These are phyloP conservation scores for Hydrophis major DNA, from an alignment of 2,797 vertebrate species.

Conservation along the genomic window DNA sequence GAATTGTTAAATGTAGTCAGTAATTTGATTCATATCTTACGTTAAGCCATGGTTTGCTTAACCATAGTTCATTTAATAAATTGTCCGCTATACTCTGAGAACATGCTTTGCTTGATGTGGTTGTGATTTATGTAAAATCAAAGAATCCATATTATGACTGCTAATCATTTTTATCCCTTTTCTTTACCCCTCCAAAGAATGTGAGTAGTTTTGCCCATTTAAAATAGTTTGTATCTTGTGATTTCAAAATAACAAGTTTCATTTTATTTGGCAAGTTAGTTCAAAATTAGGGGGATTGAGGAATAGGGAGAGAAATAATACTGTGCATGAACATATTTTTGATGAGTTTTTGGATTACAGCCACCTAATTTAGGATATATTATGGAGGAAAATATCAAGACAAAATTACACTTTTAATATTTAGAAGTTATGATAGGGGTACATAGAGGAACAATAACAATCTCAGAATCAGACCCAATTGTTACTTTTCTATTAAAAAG, in stretches of 20 bases:
- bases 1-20: neutral
- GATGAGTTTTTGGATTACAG: neutral
- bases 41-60: neutral
- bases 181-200: neutral
- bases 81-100: neutral
- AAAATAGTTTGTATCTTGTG: neutral
- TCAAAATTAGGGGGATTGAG: neutral
- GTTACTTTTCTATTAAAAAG: neutral
- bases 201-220: neutral
- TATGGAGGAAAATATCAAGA: neutral
- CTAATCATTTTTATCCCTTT: neutral
- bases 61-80: neutral
- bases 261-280: neutral
- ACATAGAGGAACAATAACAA: neutral
- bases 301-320: neutral
- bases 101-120: neutral
- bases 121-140: neutral
- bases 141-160: neutral
- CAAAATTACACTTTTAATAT: neutral
- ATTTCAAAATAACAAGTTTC: neutral
- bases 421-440: neutral
- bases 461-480: neutral
- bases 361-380: neutral
- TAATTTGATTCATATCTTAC: neutral
- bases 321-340: neutral